These are phyloP conservation scores for Atethmia centrago DNA, from an alignment of 2,888 invertebrate species.

Conservation along the genomic window DNA sequence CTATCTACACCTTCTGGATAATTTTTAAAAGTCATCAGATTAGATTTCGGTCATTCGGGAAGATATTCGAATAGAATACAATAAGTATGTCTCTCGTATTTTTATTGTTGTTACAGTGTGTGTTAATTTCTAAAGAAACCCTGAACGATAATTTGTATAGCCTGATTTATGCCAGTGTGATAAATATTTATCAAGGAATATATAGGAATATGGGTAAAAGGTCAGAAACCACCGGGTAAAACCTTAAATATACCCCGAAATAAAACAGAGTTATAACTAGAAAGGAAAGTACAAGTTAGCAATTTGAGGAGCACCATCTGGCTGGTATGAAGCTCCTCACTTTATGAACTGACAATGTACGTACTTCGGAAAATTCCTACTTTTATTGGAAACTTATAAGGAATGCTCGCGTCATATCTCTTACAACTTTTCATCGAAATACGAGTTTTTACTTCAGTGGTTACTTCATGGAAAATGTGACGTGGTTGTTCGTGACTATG, in stretches of 20 bases:
- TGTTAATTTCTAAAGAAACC: too few relatives aligned
- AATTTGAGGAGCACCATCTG: slow-evolving; percentile 62
- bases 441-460: slow-evolving; percentile 43
- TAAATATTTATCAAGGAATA: too few relatives aligned
- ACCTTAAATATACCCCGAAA: slow-evolving; percentile 12
- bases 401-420: slow-evolving; percentile 47
- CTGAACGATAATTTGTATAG: too few relatives aligned
- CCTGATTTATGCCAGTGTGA: too few relatives aligned
- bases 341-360: slow-evolving; percentile 62
- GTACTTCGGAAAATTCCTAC: slow-evolving; percentile 35
- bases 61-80: too few relatives aligned
- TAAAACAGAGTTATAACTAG: slow-evolving; percentile 31
- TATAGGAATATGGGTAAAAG: not conserved
- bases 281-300: slow-evolving; percentile 39
- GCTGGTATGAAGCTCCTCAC: slow-evolving; percentile 36
- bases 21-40: too few relatives aligned
- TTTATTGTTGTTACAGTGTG: too few relatives aligned
- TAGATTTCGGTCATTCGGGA: too few relatives aligned
- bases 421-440: slow-evolving; percentile 36
- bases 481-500: not conserved
- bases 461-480: slow-evolving; percentile 21
- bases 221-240: not conserved
- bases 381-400: slow-evolving; percentile 59
- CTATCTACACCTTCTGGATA: too few relatives aligned
- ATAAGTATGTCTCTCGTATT: too few relatives aligned